Evolutionary conservation across 2,888 invertebrate species (phyloP), one percentile per base, ranked within the genome.

Genomic region (Rhyacophila evoluta): DNA sequence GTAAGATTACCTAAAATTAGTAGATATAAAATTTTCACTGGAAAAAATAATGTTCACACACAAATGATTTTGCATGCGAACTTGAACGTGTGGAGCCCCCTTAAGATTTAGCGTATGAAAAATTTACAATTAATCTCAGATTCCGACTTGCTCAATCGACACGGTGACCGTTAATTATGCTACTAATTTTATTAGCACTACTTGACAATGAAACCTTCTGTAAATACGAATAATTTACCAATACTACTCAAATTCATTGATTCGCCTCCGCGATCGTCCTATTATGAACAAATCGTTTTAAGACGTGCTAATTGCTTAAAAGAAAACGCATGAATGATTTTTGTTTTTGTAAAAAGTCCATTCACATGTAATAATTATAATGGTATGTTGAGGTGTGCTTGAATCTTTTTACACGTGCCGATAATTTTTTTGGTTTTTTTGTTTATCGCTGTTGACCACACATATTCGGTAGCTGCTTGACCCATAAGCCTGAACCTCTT

Each of bases 271-370:
- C 55, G 1, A 19, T 55, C 55, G 0, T 55, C 19, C 55, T 55
- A 55, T 55, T 55, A 55, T 55, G 55, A 55, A 55, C 55, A 55
- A 55, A 55, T 55, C 55, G 25, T n/a, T 25, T 55, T 55, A 55
- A 55, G 25, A 55, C 15, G 15, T 55, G 55, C 19, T 55, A 55
- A 55, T 55, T 55, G 19, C 10, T 55, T 55, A 55, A 55, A 55
- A 55, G 55, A 55, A 55, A 19, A 55, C 8, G 55, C 19, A 55
- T 55, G 55, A 55, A 55, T 55, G 55, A 55, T 55, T 55, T 19
- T 15, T 55, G 19, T 55, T 55, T 15, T 55, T 10, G 19, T 10
- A 55, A 55, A 55, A 12, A 5, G 1, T 10, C 55, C 55, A 55
- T 55, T 55, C 55, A 55, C 25, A 55, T 15, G 25, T 55, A 55